Evolutionary conservation across 2,888 invertebrate species (phyloP), one percentile per base, ranked within the genome.

Genomic region (Oligia strigilis): DNA sequence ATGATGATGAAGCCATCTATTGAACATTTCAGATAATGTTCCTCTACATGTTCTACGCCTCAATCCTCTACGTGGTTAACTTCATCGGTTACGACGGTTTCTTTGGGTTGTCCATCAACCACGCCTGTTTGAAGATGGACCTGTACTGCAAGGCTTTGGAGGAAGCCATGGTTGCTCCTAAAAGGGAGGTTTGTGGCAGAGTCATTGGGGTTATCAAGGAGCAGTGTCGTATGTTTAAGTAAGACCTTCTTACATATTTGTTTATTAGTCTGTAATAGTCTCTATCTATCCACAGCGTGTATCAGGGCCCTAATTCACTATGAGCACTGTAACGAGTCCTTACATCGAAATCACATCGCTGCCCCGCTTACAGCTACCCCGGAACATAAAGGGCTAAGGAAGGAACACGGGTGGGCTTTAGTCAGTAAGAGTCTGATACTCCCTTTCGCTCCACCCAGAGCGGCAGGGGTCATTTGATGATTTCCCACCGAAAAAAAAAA

Each of bases 71-170:
- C 52, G 86, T 93, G 0, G 40, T 93, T 0, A 93, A 93, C 49
- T 95, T 93, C 62, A 86, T 89, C 0, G 94, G 94, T 0, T 95
- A 93, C 81, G 95, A 96, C n/a, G 94, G 93, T 0, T 94, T 94
- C 55, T 95, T 93, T 46, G 95, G 94, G 0, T 17, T 96, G 36
- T 84, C 86, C 0, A 91, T 94, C 0, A 94, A 94, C 85, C 95
- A 96, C 84, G 94, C 94, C 0, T 95, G 95, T 55, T 77, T 95
- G 80, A 95, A 95, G 84, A 94, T 95, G 90, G 90, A 91, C 6
- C 9, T 95, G 36, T 92, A 88, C 19, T 94, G 95, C 77, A 89
- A 88, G 40, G 88, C 84, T 2, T 78, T 95, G 58, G 92, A 94
- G 2, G 93, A 94, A 0, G 93, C 94, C 0, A 78, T 94, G 81